These are phyloP conservation scores for Cricetomys ansorgei DNA, from an alignment of 2,113 vertebrate genomes.

Conservation along the genomic window DNA sequence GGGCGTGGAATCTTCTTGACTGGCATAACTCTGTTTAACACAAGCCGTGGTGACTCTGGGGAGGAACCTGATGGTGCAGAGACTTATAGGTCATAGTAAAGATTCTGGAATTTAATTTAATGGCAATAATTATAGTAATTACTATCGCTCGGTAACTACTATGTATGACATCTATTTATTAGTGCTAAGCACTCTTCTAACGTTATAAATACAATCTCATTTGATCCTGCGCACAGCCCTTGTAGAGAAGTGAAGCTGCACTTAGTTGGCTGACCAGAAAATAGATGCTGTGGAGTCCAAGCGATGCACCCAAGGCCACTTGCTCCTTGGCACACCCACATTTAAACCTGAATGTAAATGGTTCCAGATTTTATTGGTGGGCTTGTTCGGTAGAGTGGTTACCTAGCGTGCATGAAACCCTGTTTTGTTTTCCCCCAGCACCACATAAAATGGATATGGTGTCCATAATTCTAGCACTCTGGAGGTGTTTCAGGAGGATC, in stretches of 20 bases:
- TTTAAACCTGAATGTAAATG: background rate
- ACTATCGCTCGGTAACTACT: background rate
- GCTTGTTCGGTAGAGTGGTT: background rate
- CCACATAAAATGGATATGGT: background rate
- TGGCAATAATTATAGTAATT: conserved; percentile 67
- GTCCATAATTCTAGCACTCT: background rate
- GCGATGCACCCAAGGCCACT: background rate
- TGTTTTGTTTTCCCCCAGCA: background rate
- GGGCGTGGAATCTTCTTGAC: background rate
- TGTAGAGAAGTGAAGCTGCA: background rate
- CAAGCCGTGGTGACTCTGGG: background rate
- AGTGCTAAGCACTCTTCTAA: background rate
- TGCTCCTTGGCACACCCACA: background rate
- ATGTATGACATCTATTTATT: conserved; percentile 58
- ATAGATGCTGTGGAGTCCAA: background rate
- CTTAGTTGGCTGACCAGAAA: background rate
- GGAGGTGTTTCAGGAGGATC: no score
- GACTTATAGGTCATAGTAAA: conserved; percentile 27
- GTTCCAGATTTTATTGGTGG: background rate
- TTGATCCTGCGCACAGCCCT: background rate
- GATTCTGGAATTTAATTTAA: conserved; percentile 67
- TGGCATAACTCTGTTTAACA: background rate
- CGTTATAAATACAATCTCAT: conserved; percentile 43
- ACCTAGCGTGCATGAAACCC: background rate
- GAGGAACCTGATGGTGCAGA: background rate